Evolutionary conservation across 2,888 invertebrate species (phyloP).

Genomic region (Cremastinae sp.): DNA sequence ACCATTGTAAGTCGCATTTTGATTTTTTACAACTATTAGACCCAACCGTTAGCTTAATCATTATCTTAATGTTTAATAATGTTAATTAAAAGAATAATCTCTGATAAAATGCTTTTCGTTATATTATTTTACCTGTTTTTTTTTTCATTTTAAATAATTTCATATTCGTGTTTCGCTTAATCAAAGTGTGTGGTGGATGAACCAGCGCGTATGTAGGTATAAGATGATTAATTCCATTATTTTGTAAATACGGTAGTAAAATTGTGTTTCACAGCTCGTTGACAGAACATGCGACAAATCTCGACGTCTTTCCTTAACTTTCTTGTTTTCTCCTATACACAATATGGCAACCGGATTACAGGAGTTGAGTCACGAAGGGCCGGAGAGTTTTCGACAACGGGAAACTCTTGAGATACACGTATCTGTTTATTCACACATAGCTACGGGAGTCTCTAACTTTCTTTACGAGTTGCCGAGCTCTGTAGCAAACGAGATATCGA

Average conservation of each 20-base stretch:
- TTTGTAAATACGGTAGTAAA: neutral
- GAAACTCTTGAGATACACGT: slow-evolving; percentile 14
- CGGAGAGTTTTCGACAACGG: slow-evolving; percentile 27
- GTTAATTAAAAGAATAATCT: too few relatives aligned
- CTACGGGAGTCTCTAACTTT: slow-evolving; percentile 33
- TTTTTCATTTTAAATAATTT: too few relatives aligned
- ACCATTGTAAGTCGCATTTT: too few relatives aligned
- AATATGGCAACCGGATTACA: slow-evolving; percentile 19
- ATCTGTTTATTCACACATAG: slow-evolving; percentile 16
- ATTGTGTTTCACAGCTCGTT: slow-evolving; percentile 11
- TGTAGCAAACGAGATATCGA: slow-evolving; percentile 45
- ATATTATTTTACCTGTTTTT: too few relatives aligned
- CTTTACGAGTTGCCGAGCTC: slow-evolving; percentile 36
- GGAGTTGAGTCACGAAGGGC: slow-evolving; percentile 18
- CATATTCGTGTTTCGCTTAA: too few relatives aligned
- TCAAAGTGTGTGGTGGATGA: too few relatives aligned
- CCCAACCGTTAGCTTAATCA: too few relatives aligned
- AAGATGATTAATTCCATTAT: neutral
- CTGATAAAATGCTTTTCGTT: too few relatives aligned
- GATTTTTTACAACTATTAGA: too few relatives aligned
- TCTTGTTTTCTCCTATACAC: neutral
- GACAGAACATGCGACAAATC: slow-evolving; percentile 33
- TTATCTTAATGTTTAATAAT: too few relatives aligned
- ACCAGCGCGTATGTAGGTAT: too few relatives aligned
- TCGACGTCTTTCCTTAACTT: neutral